Base-by-base conservation (phyloP, 2,888 invertebrate species). In the Hirtodrosophila confusa region DNA sequence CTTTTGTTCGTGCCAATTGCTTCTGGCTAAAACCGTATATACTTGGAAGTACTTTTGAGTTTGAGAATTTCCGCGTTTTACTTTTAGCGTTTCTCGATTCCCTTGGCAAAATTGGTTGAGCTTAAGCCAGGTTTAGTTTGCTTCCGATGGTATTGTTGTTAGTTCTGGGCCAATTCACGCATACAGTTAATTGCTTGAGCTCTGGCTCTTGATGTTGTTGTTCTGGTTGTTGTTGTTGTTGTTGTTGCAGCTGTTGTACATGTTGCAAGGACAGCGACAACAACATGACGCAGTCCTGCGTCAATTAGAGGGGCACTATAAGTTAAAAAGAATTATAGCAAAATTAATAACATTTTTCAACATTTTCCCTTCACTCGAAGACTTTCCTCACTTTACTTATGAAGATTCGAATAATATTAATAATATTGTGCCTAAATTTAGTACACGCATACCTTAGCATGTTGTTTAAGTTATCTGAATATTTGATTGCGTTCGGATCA, bases 281-380 rank as follows among this genome's bases (percentile, higher is more conserved):
- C 80, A 84, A 79, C 82, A 82, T 82, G 80, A 86, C 88, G 88
- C 77, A 56, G 68, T 65, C 50, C 67, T 40, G 45, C 62, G 51
- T 64, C 50, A 31, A 61, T 69, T 61, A 68, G 4, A 3, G 45
- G 45, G 48, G 45, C 24, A 60, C 69, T 78, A 49, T 8, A 62
- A 67, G 27, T 49, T 8, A 62, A 67, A 31, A 37, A 48, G 12
- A 47, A 17, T 17, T 17, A 17, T 17, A 17, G 2, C 17, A 17
- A 17, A 17, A 17, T 17, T 17, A 17, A 17, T 17, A 17, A 17
- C 17, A 17, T 17, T 17, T 17, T 2, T 2, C 17, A 17, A 17
- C n/a, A 17, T 17, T 17, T 17, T 17, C 17, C 1, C 17, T 17
- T 17, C 17, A 17, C 17, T 17, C 17, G 17, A 2, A 17, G 17